Conservation (phyloP, 2,113 vertebrate species). For the Chaetodon trifascialis region DNA sequence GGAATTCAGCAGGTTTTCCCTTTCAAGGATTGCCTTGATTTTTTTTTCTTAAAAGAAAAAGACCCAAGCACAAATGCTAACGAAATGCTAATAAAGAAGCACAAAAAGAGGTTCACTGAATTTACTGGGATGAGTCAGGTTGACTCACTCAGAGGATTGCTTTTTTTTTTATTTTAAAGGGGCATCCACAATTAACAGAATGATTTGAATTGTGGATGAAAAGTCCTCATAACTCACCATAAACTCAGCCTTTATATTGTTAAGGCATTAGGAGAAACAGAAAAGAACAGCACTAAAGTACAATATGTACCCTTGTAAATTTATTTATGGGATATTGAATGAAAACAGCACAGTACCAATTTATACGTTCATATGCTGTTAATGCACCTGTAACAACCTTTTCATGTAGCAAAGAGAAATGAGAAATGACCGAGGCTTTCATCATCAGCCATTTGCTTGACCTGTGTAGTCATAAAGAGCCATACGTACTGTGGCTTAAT, state of each 20-base stretch:
- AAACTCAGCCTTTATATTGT: background rate
- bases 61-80: background rate
- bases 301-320: background rate
- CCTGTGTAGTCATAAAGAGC: background rate
- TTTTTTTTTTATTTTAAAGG: background rate
- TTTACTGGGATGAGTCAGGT: background rate
- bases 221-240: background rate
- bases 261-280: background rate
- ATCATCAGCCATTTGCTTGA: background rate
- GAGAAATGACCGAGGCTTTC: background rate
- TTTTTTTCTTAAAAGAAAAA: conserved; percentile 8
- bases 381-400: background rate
- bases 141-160: too few relatives aligned
- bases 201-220: background rate
- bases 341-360: background rate
- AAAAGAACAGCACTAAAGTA: background rate
- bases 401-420: background rate
- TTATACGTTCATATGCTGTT: background rate
- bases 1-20: background rate
- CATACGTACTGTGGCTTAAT: background rate
- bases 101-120: background rate
- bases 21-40: background rate
- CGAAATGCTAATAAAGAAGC: background rate
- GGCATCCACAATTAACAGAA: background rate
- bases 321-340: background rate